Evolutionary conservation across 2,113 vertebrate genomes (phyloP).

Genomic region (Regulus satrapa): DNA sequence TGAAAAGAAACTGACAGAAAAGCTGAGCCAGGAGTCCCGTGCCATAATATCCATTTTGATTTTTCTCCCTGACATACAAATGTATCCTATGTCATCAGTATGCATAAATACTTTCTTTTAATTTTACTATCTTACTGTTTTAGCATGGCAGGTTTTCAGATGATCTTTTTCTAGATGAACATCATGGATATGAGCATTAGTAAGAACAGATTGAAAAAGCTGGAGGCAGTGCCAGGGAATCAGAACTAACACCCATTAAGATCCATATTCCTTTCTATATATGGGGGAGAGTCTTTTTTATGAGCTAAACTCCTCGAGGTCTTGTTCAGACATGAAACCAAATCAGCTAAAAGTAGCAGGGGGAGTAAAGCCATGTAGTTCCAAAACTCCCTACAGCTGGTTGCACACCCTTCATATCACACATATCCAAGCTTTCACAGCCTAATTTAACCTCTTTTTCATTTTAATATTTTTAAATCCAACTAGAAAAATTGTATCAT

Average conservation of each 20-base stretch:
- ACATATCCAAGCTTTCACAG: conserved; percentile 2
- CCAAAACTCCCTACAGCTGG: conserved; percentile 38
- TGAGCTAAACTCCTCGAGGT: conserved; percentile 19
- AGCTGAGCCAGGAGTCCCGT: neutral
- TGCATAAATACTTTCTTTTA: neutral
- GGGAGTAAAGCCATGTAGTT: neutral
- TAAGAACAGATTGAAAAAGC: conserved; percentile 31
- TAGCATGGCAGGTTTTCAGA: neutral
- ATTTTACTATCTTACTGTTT: neutral
- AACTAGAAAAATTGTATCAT: conserved; percentile 60
- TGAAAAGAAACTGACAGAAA: neutral
- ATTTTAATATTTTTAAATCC: conserved; percentile 63
- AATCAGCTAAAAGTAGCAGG: neutral
- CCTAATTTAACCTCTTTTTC: conserved; percentile 41
- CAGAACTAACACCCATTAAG: neutral
- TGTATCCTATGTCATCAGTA: neutral
- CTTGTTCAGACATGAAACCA: conserved; percentile 14
- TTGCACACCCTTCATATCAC: neutral
- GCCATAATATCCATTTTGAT: neutral
- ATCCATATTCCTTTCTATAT: neutral
- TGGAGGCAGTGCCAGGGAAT: conserved; percentile 13
- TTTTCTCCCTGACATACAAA: neutral
- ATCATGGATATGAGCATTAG: conserved; percentile 3
- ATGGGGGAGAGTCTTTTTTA: neutral
- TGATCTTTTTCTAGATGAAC: neutral